Base-by-base conservation (phyloP, 2,797 vertebrate species). In the Eptatretus atami region DNA sequence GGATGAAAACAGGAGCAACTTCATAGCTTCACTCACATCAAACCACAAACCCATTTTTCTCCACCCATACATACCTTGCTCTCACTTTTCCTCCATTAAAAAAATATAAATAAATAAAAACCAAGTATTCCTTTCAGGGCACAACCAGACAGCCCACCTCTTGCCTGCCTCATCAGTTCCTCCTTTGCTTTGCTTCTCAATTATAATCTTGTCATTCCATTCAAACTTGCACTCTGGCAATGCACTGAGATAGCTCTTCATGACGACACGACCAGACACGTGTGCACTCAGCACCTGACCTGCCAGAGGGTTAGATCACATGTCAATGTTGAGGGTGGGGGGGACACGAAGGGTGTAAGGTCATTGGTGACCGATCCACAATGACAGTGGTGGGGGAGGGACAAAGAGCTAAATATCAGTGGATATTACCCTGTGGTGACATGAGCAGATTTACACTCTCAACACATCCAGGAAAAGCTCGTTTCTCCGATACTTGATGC, bases 141-240 rank as follows among this genome's bases (percentile, higher is more conserved):
- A 44, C 31, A 44, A 44, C 31, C 31, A 44, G 3, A 44, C 31
- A n/a, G 61, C 76, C 78, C 72, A 95, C 92, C 87, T 98, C 73
- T 96, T 95, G 68, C 80, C 82, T 8, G 84, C 81, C 64, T 98
- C 90, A 64, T 98, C 90, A 0, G 83, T 77, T 3, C 81, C 81
- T 72, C 81, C 86, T 75, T 98, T 98, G 70, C 92, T 86, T 74
- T 93, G 87, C 72, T 98, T 98, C 74, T 98, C 92, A 67, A 98
- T 98, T 13, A 98, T 86, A 54, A 96, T 98, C 76, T 98, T 98
- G 77, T 98, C 90, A 63, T 98, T 98, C 90, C 90, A 98, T 98
- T 69, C 92, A 66, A 98, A 98, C 71, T 96, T 98, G 78, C 92
- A 98, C 70, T 98, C 90, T 0, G 92, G 92, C 92, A 98, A 98